These are phyloP conservation scores for Pomacea maculata DNA, from an alignment of 1,140 invertebrate genomes.

Conservation along the genomic window DNA sequence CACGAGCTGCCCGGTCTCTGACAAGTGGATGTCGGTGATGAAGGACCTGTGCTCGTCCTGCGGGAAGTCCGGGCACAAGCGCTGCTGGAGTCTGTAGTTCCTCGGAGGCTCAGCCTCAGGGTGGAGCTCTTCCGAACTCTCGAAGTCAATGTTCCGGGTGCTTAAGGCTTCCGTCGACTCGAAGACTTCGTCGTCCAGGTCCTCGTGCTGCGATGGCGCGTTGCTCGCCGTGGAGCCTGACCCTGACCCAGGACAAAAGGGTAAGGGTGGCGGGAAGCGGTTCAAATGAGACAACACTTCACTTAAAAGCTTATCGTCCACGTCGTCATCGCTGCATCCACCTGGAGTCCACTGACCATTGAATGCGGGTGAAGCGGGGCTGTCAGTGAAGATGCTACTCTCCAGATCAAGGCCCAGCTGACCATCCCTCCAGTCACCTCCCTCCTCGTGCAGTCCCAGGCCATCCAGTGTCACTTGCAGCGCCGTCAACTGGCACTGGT, in stretches of 20 bases:
- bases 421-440: too few relatives aligned
- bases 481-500: not conserved
- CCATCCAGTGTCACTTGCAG: not conserved
- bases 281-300: slow-evolving; percentile 1
- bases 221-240: not conserved
- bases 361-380: not conserved
- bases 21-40: slow-evolving; percentile 7
- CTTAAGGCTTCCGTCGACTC: not conserved
- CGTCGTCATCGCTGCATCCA: not conserved
- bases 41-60: not conserved
- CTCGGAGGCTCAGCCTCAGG: too few relatives aligned
- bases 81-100: slow-evolving; percentile 8
- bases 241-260: not conserved
- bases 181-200: slow-evolving; percentile 5
- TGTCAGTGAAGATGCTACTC: not conserved
- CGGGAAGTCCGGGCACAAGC: not conserved
- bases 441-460: not conserved
- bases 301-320: not conserved
- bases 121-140: not conserved
- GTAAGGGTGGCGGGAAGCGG: not conserved
- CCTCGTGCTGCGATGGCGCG: not conserved
- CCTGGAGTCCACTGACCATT: not conserved
- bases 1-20: slow-evolving; percentile 9
- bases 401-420: not conserved
- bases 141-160: not conserved